phyloP scores from a whole-genome alignment of 2,797 vertebrate genomes.

The Takifugu rubripes region DNA sequence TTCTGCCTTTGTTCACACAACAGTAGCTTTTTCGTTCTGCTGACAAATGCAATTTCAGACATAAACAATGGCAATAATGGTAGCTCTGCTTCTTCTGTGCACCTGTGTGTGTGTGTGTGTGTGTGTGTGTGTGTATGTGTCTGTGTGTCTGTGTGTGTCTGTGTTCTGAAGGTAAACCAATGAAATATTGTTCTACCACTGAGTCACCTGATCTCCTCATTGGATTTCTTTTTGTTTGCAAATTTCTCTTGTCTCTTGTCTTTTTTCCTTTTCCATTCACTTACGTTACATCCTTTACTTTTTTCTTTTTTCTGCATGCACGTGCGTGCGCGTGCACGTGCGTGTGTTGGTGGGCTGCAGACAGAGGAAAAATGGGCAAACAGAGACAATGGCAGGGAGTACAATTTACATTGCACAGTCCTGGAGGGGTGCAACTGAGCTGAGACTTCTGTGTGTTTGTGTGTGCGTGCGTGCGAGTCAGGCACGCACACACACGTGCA shows the following conservation, averaged over 20 bases:
- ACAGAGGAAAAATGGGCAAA: constrained; percentile 64
- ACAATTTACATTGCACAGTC: constrained; percentile 66
- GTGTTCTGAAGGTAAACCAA: no score
- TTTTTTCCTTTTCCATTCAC: neutral
- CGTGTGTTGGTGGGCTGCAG: constrained; percentile 9
- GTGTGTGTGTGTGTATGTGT: constrained; percentile 46
- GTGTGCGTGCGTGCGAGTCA: neutral
- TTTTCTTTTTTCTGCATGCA: neutral
- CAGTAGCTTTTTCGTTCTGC: constrained; percentile 40
- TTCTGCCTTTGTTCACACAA: constrained; percentile 27
- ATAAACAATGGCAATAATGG: constrained; percentile 59
- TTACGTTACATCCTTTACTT: no score
- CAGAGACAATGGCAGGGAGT: constrained; percentile 63
- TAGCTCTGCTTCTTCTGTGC: constrained; percentile 38
- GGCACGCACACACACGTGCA: constrained; percentile 19
- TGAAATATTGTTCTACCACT: no score
- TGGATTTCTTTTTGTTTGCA: neutral
- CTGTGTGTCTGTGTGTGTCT: constrained; percentile 40
- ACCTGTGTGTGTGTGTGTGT: constrained; percentile 2
- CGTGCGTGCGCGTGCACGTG: constrained; percentile 5
- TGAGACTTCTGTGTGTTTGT: no score
- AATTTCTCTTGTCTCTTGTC: neutral
- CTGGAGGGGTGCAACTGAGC: constrained; percentile 33
- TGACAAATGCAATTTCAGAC: constrained; percentile 56
- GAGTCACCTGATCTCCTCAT: no score